Conservation (phyloP, 2,888 invertebrate species). For the Pandemis cinnamomeana region DNA sequence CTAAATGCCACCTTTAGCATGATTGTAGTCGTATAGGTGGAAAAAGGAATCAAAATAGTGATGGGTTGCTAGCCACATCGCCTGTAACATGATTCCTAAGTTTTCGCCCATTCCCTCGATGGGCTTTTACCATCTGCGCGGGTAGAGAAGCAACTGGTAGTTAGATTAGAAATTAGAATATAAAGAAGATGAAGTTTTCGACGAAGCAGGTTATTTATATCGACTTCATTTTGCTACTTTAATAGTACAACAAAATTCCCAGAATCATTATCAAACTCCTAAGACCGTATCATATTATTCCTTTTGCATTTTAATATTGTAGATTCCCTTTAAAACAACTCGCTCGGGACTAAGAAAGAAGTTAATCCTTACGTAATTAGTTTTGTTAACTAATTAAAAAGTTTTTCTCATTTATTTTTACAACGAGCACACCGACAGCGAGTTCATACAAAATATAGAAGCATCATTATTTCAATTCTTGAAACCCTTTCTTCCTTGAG, state of each 20-base stretch:
- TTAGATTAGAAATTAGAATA: no score
- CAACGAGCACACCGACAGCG: conserved; percentile 3
- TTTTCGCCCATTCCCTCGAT: no score
- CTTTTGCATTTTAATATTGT: conserved; percentile 23
- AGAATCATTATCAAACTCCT: background rate
- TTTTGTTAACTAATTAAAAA: conserved; percentile 39
- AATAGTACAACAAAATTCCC: background rate
- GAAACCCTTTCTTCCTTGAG: background rate
- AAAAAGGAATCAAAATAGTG: no score
- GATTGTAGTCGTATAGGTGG: no score
- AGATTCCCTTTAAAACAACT: conserved; percentile 18
- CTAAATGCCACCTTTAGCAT: no score
- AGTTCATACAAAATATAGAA: background rate
- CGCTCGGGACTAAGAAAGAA: conserved; percentile 10
- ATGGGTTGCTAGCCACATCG: no score
- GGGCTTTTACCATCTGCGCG: no score
- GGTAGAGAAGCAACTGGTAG: no score
- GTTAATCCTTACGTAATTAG: conserved; percentile 38
- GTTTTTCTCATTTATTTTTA: conserved; percentile 33
- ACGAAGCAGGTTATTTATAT: no score
- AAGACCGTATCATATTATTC: background rate
- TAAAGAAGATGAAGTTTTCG: no score
- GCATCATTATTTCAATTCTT: background rate
- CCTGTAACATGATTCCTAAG: no score
- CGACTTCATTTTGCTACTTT: background rate